Conservation (phyloP, 2,888 invertebrate genomes). For the Aromia moschata region DNA sequence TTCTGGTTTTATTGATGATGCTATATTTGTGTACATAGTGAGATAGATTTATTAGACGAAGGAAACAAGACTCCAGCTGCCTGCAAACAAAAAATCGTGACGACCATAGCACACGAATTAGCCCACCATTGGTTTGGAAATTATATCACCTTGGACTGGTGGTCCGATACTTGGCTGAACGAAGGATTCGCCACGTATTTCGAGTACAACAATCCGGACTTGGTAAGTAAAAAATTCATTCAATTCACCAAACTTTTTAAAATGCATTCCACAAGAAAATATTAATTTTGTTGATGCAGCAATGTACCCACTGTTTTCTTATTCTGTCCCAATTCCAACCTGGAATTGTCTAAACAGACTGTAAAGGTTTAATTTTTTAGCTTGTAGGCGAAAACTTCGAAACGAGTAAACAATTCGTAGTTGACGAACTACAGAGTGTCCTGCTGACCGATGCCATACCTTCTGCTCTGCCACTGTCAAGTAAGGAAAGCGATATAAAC, state of each 20-base stretch:
- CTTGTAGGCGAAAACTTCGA: slow-evolving; percentile 59
- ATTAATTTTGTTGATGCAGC: too few relatives aligned
- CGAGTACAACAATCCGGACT: slow-evolving; percentile 72
- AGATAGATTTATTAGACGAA: slow-evolving; percentile 43
- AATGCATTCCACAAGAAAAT: too few relatives aligned
- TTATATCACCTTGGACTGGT: slow-evolving; percentile 78
- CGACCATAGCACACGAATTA: slow-evolving; percentile 78
- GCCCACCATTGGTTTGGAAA: slow-evolving; percentile 88
- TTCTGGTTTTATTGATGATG: background rate
- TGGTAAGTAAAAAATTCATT: slow-evolving; percentile 60
- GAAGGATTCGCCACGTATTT: slow-evolving; percentile 80
- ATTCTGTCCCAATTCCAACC: background rate
- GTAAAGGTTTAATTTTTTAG: slow-evolving; percentile 14
- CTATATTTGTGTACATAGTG: slow-evolving; percentile 31
- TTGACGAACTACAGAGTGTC: slow-evolving; percentile 70
- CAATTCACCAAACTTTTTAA: too few relatives aligned
- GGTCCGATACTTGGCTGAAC: slow-evolving; percentile 78
- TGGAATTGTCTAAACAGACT: background rate
- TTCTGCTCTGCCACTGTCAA: slow-evolving; percentile 66
- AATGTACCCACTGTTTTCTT: too few relatives aligned
- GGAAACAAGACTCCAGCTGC: slow-evolving; percentile 36
- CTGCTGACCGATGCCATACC: slow-evolving; percentile 37
- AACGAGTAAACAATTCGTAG: slow-evolving; percentile 72
- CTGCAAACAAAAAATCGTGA: slow-evolving; percentile 67
- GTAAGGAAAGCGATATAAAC: slow-evolving; percentile 58